phyloP scores from a whole-genome alignment of 1,140 invertebrate genomes.

The Drosophila orosa region DNA sequence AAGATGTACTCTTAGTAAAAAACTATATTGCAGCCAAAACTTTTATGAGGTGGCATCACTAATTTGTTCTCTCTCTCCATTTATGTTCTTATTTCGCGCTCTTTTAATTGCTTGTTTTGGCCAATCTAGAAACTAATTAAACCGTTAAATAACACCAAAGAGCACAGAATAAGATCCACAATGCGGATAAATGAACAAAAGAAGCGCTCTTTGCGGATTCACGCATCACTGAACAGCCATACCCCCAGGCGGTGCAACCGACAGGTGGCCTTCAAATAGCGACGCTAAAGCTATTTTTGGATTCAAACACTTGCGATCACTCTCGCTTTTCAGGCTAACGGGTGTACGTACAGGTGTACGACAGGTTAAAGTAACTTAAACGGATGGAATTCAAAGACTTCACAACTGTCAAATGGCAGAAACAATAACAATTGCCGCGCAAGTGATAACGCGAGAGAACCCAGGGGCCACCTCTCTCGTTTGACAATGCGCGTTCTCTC shows the following conservation, averaged over 20 bases:
- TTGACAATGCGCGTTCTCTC: conserved; percentile 4
- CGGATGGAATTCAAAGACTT: conserved; percentile 24
- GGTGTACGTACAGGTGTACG: conserved; percentile 20
- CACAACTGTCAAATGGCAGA: conserved; percentile 25
- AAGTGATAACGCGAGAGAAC: conserved; percentile 60
- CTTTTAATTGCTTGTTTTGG: conserved; percentile 57
- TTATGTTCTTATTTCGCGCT: conserved; percentile 8
- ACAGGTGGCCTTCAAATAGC: conserved; percentile 70
- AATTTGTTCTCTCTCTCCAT: conserved; percentile 10
- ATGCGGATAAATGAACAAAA: conserved; percentile 35
- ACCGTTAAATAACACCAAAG: conserved; percentile 27
- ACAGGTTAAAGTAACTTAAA: neutral
- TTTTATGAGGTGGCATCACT: conserved; percentile 22
- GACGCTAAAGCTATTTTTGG: conserved; percentile 59
- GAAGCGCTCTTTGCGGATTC: conserved; percentile 36
- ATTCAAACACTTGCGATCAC: conserved; percentile 41
- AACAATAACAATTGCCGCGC: conserved; percentile 70
- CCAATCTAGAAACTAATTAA: conserved; percentile 53
- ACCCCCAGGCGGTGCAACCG: conserved; percentile 57
- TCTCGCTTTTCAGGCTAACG: conserved; percentile 30
- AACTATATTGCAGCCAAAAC: neutral
- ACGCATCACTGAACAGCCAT: conserved; percentile 56
- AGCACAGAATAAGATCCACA: conserved; percentile 2
- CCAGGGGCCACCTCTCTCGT: conserved; percentile 14
- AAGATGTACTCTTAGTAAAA: neutral